phyloP scores from a whole-genome alignment of 2,797 vertebrate species.

The Eidolon dupreanum region DNA sequence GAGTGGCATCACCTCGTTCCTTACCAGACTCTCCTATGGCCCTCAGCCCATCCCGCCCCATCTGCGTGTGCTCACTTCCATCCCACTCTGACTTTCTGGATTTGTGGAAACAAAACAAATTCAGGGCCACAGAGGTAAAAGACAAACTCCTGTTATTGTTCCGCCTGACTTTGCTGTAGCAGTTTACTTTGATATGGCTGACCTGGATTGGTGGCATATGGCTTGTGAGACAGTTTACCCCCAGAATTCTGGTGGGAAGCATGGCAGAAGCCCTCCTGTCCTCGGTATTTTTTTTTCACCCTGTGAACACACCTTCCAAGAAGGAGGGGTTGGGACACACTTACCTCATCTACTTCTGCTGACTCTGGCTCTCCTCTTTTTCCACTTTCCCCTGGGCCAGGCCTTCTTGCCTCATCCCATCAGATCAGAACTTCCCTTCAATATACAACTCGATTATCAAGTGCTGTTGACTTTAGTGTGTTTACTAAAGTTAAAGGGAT shows the following conservation, averaged over 20 bases:
- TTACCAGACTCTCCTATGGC: background rate
- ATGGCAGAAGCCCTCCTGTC: background rate
- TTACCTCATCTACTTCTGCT: background rate
- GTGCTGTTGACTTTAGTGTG: background rate
- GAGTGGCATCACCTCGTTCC: background rate
- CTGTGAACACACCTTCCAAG: background rate
- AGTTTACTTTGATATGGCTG: background rate
- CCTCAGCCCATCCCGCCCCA: background rate
- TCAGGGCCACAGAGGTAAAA: background rate
- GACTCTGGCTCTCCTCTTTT: background rate
- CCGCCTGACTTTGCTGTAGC: background rate
- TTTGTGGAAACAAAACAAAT: background rate
- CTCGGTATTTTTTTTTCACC: background rate
- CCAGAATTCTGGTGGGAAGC: background rate
- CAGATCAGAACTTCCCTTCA: background rate
- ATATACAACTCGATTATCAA: background rate
- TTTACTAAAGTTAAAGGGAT: background rate
- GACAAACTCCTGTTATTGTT: background rate
- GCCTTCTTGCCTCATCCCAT: background rate
- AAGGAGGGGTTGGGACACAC: background rate
- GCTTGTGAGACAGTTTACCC: background rate
- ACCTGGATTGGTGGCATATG: rapidly evolving
- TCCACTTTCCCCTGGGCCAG: background rate
- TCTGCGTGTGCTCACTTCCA: background rate
- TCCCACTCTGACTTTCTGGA: background rate